Conservation (phyloP, 1,140 invertebrate species). For the Aplysia californica region DNA sequence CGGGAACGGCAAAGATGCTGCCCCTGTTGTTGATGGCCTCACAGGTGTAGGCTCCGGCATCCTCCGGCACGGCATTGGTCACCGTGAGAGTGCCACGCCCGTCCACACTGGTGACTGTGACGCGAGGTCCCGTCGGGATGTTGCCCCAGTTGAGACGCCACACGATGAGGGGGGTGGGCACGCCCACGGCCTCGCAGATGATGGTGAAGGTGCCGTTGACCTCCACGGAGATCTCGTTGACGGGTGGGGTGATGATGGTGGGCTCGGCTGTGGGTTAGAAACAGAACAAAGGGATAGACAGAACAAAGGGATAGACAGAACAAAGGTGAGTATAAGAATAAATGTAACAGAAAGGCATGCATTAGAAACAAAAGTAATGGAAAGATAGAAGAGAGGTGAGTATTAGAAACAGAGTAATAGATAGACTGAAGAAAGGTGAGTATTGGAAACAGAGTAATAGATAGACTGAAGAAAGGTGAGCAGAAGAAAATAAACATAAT, state of each 20-base stretch:
- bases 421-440: too few relatives aligned
- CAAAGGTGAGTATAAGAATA: not conserved
- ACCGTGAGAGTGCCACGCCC: conserved; percentile 88
- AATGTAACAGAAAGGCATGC: not conserved
- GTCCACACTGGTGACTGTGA: conserved; percentile 77
- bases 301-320: conserved; percentile 1
- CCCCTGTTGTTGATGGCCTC: conserved; percentile 92
- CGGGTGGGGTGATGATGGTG: conserved; percentile 77
- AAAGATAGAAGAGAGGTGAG: not conserved
- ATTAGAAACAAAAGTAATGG: not conserved
- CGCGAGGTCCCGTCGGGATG: conserved; percentile 84
- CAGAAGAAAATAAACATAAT: too few relatives aligned
- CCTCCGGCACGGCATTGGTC: conserved; percentile 75
- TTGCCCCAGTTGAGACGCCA: conserved; percentile 99
- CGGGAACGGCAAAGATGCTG: conserved; percentile 87
- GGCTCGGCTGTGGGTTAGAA: conserved; percentile 68
- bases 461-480: too few relatives aligned
- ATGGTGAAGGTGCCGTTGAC: conserved; percentile 81
- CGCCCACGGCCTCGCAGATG: conserved; percentile 87
- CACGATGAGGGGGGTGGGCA: conserved; percentile 89
- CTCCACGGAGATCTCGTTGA: conserved; percentile 74
- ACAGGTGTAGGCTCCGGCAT: conserved; percentile 97
- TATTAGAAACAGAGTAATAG: not conserved
- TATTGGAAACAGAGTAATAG: too few relatives aligned
- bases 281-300: not conserved